Evolutionary conservation across 2,888 invertebrate genomes (phyloP).

Genomic region (Cosmia trapezina): DNA sequence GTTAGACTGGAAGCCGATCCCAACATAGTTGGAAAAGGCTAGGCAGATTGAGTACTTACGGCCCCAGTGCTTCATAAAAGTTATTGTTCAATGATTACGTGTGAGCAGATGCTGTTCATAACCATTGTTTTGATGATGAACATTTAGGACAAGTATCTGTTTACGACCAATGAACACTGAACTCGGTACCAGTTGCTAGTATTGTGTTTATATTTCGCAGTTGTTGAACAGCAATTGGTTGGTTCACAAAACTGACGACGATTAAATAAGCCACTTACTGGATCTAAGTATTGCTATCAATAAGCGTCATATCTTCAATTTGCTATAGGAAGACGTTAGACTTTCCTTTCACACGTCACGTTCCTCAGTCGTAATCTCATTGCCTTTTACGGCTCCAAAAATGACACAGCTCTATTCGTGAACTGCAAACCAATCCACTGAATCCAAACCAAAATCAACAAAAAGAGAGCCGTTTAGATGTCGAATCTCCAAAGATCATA

Average conservation of each 20-base stretch:
- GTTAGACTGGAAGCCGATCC: no score
- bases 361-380: neutral
- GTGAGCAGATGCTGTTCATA: neutral
- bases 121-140: constrained; percentile 2
- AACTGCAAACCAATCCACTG: neutral
- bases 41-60: no score
- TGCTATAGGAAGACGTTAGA: neutral
- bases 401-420: neutral
- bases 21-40: no score
- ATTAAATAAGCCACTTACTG: neutral
- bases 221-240: neutral
- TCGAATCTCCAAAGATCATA: constrained; percentile 46
- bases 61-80: neutral
- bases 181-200: neutral
- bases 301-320: neutral
- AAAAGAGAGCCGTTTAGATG: constrained; percentile 16
- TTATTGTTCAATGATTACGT: neutral
- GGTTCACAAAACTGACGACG: neutral
- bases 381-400: constrained; percentile 4
- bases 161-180: constrained; percentile 12
- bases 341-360: neutral
- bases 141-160: constrained; percentile 5
- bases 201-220: neutral
- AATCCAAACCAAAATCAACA: constrained; percentile 21
- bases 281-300: neutral